A percentile compares a stretch with the other conserved stretches of the same genome.
Conservation (phyloP, 2,888 invertebrate species). For the Cheilosia vulpina region DNA sequence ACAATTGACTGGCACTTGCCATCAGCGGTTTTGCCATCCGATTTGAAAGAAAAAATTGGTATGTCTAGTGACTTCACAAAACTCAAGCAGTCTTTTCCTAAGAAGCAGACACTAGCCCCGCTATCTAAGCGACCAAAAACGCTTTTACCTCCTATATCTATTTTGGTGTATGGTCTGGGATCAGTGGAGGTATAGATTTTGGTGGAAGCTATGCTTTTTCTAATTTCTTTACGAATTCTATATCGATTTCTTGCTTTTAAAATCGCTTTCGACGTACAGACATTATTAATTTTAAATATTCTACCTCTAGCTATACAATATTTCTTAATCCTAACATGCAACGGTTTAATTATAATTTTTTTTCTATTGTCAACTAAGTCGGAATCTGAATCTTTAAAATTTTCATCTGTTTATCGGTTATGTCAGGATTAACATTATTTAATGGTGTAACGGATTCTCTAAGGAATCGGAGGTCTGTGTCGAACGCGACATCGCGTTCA, state of each 20-base stretch:
- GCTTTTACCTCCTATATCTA: neutral
- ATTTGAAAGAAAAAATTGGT: neutral
- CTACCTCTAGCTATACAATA: neutral
- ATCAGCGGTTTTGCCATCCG: neutral
- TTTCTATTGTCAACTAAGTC: too few species aligned
- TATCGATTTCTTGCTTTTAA: neutral
- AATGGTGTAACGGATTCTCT: neutral
- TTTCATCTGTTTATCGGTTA: neutral
- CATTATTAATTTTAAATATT: neutral
- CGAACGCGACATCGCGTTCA: slow-evolving; percentile 24
- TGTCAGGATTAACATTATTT: neutral
- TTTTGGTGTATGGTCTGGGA: too few species aligned
- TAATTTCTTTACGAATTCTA: neutral
- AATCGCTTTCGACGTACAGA: neutral
- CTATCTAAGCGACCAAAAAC: neutral
- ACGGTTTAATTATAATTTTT: neutral
- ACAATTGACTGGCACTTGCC: neutral
- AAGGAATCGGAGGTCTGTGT: neutral
- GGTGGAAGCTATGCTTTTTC: neutral
- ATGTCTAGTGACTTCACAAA: neutral
- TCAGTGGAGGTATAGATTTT: too few species aligned
- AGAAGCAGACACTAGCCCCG: neutral
- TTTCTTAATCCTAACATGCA: neutral
- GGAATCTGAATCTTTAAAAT: neutral
- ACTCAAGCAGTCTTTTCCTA: neutral